Evolutionary conservation across 1,140 invertebrate species (phyloP), one percentile per base, ranked within the genome.

Genomic region (Drosophila micromelanica): DNA sequence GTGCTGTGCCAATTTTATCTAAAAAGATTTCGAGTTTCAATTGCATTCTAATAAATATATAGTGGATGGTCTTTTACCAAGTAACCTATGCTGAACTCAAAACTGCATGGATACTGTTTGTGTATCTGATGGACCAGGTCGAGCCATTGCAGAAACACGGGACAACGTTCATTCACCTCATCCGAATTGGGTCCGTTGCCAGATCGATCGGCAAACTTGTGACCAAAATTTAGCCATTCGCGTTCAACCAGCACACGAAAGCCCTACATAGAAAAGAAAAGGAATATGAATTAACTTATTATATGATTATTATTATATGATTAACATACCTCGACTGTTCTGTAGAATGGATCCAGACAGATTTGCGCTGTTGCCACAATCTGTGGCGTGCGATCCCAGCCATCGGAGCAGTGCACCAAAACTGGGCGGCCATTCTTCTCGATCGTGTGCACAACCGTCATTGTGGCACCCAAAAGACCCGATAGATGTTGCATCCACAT

Each of bases 101-200:
- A 99, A 84, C 95, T 95, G 92, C 96, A 97, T 3, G 97, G 97
- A 93, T 97, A 99, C 93, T 99, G 98, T 69, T 93, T 80, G 69
- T 96, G 94, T 48, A 99, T 93, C 93, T 99, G 98, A 93, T 99
- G 96, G 0, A 99, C 96, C 90, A 98, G 97, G 91, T 99, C 98
- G 4, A 99, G 93, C 97, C 98, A 99, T 92, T 99, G 98, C 43
- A 99, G 93, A 93, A 99, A 99, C 65, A 99, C 97, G 12, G 99
- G 99, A 92, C 97, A 98, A 15, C 93, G 93, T 93, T 99, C 98
- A 92, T 98, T 98, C 0, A 94, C 93, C 90, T 99, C 98, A 68
- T 98, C 97, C 2, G 94, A 94, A 17, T 95, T 95, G 13, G 96
- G 94, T 12, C 95, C 95, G 84, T 97, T 96, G 5, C 98, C 98